A percentile compares a stretch with the other conserved stretches of the same genome.
These are phyloP conservation scores for Suillia variegata DNA, from an alignment of 2,888 invertebrate species.

Conservation along the genomic window DNA sequence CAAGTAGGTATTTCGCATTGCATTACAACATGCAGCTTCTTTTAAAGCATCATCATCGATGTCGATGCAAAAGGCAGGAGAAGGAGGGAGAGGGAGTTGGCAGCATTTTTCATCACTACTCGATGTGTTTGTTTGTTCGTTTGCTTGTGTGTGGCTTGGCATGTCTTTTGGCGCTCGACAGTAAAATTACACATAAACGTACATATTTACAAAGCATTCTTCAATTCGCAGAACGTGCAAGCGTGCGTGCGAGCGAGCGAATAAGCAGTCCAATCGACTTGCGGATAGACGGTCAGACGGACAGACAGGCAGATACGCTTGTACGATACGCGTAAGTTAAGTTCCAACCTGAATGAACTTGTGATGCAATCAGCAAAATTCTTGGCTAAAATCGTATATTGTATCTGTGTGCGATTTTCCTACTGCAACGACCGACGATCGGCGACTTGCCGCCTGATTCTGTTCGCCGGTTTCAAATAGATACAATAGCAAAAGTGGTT, in stretches of 20 bases:
- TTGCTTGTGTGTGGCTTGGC: not conserved
- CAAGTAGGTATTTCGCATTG: too few relatives aligned
- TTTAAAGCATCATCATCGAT: too few relatives aligned
- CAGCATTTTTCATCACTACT: not conserved
- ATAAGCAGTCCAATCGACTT: too few relatives aligned
- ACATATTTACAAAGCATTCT: too few relatives aligned
- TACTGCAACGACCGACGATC: conserved; percentile 1
- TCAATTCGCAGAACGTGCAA: too few relatives aligned
- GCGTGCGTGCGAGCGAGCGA: too few relatives aligned
- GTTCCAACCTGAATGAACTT: conserved; percentile 9
- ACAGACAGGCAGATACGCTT: not conserved
- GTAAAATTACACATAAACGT: not conserved
- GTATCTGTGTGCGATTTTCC: conserved; percentile 7
- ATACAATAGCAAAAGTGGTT: conserved; percentile 58
- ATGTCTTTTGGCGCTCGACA: not conserved
- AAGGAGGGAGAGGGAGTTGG: too few relatives aligned
- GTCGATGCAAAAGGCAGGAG: too few relatives aligned
- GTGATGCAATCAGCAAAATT: conserved; percentile 25
- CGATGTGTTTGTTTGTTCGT: too few relatives aligned
- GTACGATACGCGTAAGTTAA: not conserved
- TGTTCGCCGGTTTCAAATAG: conserved; percentile 59
- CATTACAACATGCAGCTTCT: too few relatives aligned
- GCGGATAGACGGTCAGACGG: not conserved
- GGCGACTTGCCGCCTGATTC: conserved; percentile 36
- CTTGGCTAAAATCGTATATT: conserved; percentile 20